phyloP scores from a whole-genome alignment of 2,113 vertebrate species.

The Platysteira castanea region DNA sequence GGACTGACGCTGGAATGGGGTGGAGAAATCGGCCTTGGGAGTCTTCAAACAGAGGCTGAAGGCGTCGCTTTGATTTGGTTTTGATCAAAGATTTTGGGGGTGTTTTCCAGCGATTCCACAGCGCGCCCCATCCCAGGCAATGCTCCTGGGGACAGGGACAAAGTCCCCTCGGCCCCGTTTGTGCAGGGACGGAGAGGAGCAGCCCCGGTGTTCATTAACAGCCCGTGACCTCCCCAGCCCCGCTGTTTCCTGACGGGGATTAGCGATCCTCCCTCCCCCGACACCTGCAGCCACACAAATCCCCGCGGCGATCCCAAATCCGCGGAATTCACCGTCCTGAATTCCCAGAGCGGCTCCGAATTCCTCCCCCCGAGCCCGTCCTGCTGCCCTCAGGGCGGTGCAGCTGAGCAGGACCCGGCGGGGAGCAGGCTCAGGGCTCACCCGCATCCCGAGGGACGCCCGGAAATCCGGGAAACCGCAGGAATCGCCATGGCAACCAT shows the following conservation, averaged over 20 bases:
- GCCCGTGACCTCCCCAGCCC: not conserved
- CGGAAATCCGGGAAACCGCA: not conserved
- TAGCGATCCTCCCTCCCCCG: not conserved
- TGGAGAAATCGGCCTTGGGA: not conserved
- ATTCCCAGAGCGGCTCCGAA: not conserved
- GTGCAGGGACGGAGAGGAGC: not conserved
- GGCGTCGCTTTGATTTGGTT: not conserved
- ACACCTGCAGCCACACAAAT: not conserved
- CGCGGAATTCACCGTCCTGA: not conserved
- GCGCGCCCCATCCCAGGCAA: not conserved
- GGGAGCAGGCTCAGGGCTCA: not conserved
- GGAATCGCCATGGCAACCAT: conserved; percentile 1
- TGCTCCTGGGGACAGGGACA: not conserved
- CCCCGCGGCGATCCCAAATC: not conserved
- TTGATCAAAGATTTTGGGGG: not conserved
- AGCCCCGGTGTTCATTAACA: not conserved
- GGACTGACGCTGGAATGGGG: not conserved
- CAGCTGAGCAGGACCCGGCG: fast-evolving
- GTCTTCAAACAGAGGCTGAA: fast-evolving
- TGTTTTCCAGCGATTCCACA: not conserved
- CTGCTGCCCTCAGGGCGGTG: fast-evolving
- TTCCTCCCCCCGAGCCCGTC: not conserved
- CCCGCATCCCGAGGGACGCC: not conserved
- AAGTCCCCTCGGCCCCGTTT: not conserved
- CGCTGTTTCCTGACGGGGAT: not conserved